Base-by-base conservation (phyloP, 2,797 vertebrate genomes). In the Remorina albescens region DNA sequence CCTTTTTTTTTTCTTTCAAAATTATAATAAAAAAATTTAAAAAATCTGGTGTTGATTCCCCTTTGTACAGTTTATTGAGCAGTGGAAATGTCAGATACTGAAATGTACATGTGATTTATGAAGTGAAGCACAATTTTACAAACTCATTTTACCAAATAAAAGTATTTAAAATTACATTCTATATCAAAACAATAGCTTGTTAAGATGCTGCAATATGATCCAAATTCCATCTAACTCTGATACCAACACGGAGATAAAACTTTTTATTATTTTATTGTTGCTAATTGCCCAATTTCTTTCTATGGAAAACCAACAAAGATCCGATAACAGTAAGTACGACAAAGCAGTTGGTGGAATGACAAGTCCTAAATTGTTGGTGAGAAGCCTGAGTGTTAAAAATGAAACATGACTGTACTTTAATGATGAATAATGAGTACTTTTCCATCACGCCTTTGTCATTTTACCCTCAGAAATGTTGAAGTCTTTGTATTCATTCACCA, bases 401-500 rank as follows among this genome's bases (percentile, higher is more conserved):
- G 1, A 12, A 39, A 9, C 26, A 34, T 1, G 32, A 44, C 25
- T 47, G 11, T 9, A 8, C n/a, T 57, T 55, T 13, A 55, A 19
- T 0, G 1, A 56, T 34, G 23, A 57, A 37, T 25, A 21, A 51
- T 54, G 6, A 37, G 50, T 34, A 39, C 69, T 56, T 61, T 61
- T 49, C 42, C 8, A 21, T 10, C 58, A 46, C 2, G 16, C 18
- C n/a, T 65, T 59, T 2, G 37, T 10, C 0, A 66, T 32, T 59
- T 39, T 26, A 71, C 47, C 32, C 41, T 30, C 23, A 1, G 16
- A 41, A 19, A 60, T 23, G 25, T 55, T 56, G 37, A 25, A 55
- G 1, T 62, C 23, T 71, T 59, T 70, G 47, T 72, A 13, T 67
- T 39, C 11, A 47, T 56, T 16, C 36, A 41, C 16, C 34, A 25